phyloP scores from a whole-genome alignment of 2,797 vertebrate species.

The Neosalanx taihuensis region DNA sequence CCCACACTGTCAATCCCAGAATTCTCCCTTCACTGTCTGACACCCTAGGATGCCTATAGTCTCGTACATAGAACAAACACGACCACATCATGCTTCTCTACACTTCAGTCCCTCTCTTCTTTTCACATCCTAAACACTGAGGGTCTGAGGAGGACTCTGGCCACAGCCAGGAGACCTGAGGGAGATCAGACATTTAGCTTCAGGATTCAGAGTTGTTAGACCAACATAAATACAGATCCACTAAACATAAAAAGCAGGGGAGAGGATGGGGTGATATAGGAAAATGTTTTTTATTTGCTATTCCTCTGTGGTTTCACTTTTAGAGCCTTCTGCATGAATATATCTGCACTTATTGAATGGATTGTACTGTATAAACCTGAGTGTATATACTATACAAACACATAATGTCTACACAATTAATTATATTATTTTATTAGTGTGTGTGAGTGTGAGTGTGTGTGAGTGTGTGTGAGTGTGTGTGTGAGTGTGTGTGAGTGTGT shows the following conservation, averaged over 20 bases:
- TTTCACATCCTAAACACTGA: neutral
- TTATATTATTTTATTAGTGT: slow-evolving; percentile 61
- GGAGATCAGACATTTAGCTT: neutral
- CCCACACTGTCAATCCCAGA: slow-evolving; percentile 52
- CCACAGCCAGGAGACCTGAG: neutral
- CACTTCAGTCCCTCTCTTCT: neutral
- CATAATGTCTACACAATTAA: slow-evolving; percentile 72
- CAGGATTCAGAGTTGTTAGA: neutral
- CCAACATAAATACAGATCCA: neutral
- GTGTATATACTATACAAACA: slow-evolving; percentile 81
- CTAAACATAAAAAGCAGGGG: neutral
- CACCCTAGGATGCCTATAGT: neutral
- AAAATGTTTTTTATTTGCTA: slow-evolving; percentile 28
- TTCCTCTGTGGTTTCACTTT: slow-evolving; percentile 63
- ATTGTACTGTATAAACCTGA: slow-evolving; percentile 82
- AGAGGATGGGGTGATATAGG: slow-evolving; percentile 48
- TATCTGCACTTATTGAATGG: slow-evolving; percentile 77
- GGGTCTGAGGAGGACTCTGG: neutral
- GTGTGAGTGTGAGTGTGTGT: neutral
- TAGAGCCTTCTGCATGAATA: slow-evolving; percentile 78
- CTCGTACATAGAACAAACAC: neutral
- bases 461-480: no score
- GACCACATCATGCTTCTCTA: slow-evolving; percentile 10
- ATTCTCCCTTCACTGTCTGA: slow-evolving; percentile 29
- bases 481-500: slow-evolving; percentile 8